A percentile compares a stretch with the other conserved stretches of the same genome.
Evolutionary conservation across 1,140 invertebrate genomes (phyloP).

Genomic region (Apis cerana): DNA sequence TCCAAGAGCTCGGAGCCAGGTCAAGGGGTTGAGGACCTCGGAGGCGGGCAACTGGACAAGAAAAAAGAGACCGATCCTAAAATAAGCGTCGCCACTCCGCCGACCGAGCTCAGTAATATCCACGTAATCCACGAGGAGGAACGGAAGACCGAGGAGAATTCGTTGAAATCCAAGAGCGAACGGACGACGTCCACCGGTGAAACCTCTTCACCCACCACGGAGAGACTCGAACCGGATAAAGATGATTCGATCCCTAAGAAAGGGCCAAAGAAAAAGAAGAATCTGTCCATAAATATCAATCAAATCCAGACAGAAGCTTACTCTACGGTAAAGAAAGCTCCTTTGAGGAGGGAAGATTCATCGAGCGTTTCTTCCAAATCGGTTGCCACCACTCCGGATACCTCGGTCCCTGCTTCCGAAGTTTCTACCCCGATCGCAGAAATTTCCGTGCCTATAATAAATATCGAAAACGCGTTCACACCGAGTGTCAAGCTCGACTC

Average conservation of each 20-base stretch:
- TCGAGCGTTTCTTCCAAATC: background rate
- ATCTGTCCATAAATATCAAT: conserved; percentile 28
- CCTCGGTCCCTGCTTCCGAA: background rate
- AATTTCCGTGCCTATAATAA: conserved; percentile 56
- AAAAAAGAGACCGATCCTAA: conserved; percentile 48
- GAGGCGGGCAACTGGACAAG: conserved; percentile 28
- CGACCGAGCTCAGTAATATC: conserved; percentile 3
- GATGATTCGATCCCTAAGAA: background rate
- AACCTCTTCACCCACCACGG: background rate
- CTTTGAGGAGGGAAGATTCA: conserved; percentile 31
- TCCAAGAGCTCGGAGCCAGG: conserved; percentile 7
- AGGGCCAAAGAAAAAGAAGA: conserved; percentile 17
- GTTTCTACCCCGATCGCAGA: conserved; percentile 16
- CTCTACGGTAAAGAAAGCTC: conserved; percentile 36
- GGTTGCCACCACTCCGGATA: background rate
- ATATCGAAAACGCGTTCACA: conserved; percentile 34
- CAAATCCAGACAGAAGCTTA: background rate
- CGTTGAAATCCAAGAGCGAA: background rate
- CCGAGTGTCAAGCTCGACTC: background rate
- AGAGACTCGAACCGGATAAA: background rate
- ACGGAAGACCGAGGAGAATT: background rate
- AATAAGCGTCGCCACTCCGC: conserved; percentile 31
- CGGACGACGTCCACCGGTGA: background rate
- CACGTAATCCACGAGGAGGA: conserved; percentile 7
- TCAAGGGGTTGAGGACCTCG: conserved; percentile 18